These are phyloP conservation scores for Noctua comes DNA, from an alignment of 2,888 invertebrate species.

Conservation along the genomic window DNA sequence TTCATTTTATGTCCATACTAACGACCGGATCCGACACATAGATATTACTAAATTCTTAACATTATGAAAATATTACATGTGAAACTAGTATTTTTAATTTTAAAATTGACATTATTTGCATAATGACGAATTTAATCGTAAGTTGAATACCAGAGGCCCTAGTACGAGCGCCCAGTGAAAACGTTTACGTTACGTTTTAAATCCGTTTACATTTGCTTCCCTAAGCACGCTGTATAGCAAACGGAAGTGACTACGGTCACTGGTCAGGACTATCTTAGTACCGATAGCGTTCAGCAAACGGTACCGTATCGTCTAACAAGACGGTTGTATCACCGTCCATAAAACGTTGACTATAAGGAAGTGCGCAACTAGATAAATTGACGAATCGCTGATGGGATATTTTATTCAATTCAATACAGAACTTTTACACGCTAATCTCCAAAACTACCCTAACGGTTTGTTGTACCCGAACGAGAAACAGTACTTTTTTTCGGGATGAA, in stretches of 20 bases:
- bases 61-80: too few relatives aligned
- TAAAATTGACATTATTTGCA: too few relatives aligned
- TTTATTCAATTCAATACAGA: neutral
- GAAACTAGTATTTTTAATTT: too few relatives aligned
- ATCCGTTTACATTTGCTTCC: neutral
- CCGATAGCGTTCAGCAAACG: slow-evolving; percentile 14
- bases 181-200: too few relatives aligned
- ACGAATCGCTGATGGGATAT: neutral
- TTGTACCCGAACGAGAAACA: too few relatives aligned
- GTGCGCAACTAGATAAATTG: neutral
- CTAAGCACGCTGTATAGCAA: neutral
- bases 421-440: neutral
- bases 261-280: neutral
- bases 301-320: slow-evolving; percentile 11
- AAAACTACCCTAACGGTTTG: neutral
- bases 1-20: too few relatives aligned
- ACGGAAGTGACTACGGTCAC: neutral
- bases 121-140: too few relatives aligned
- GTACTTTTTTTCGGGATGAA: too few relatives aligned
- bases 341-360: neutral
- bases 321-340: neutral
- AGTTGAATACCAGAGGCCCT: too few relatives aligned
- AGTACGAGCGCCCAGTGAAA: too few relatives aligned
- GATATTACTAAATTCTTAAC: too few relatives aligned
- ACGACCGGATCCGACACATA: too few relatives aligned